phyloP scores from a whole-genome alignment of 2,113 vertebrate species.

The Felis catus region DNA sequence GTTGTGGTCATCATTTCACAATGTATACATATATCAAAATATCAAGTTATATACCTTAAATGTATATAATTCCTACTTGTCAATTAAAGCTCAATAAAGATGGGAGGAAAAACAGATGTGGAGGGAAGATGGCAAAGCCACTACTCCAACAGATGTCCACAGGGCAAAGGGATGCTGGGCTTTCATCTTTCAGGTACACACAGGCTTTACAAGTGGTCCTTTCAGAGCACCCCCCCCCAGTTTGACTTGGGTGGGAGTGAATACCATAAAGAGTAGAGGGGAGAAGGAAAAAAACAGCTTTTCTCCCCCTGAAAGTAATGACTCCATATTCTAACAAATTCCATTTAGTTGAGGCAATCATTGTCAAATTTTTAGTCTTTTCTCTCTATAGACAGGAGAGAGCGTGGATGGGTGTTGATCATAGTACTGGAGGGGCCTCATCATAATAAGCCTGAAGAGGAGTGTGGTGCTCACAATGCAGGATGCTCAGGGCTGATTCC shows the following conservation, averaged over 20 bases:
- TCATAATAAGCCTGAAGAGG: not conserved
- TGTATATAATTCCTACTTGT: not conserved
- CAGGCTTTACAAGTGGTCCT: not conserved
- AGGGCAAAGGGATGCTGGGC: not conserved
- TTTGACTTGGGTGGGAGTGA: not conserved
- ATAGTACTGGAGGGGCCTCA: not conserved
- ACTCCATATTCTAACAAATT: not conserved
- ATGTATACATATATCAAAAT: not conserved
- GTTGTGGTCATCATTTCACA: not conserved
- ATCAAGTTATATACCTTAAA: not conserved
- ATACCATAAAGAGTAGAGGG: not conserved
- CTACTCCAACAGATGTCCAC: not conserved
- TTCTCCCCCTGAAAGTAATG: not conserved
- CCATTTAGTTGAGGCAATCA: not conserved
- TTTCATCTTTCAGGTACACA: accelerated
- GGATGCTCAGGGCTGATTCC: not conserved
- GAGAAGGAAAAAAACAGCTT: not conserved
- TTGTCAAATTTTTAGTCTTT: not conserved
- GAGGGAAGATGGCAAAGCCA: not conserved
- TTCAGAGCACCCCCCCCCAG: not conserved
- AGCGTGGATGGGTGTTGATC: not conserved
- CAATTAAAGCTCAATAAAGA: not conserved
- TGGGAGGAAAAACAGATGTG: not conserved
- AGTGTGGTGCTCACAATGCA: accelerated
- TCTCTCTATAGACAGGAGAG: not conserved